Base-by-base conservation (phyloP, 2,797 vertebrate genomes). In the Neosilurus mollespiculum region DNA sequence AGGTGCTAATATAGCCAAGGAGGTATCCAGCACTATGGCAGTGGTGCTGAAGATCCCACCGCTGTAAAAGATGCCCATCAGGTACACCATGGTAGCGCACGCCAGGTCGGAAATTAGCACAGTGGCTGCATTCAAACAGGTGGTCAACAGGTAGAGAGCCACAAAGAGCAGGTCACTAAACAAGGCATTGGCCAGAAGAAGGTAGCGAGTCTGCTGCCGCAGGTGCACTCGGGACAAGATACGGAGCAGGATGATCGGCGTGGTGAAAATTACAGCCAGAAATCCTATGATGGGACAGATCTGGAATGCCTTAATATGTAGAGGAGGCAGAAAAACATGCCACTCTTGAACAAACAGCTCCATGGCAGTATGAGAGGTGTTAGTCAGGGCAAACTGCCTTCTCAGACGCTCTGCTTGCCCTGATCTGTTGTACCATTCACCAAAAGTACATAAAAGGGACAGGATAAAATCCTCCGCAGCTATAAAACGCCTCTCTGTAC, bases 81-180 rank as follows among this genome's bases (percentile, higher is more conserved):
- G 80, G 82, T 94, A 95, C 0, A 96, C 70, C 0, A 95, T 86
- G 59, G 92, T 58, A 1, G 92, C 87, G 79, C 95, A 96, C 15
- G 88, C 83, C 84, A 90, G 87, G 84, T 92, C 86, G 0, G 93
- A 91, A 86, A 94, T 91, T 12, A 83, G 66, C 0, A 95, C 80
- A 0, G 76, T 86, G 0, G 91, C 89, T 9, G 88, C 85, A 14
- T 91, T 95, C 87, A 95, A 87, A 59, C 91, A 88, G n/a, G 91
- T 90, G 14, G 84, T 91, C 43, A 94, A 61, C 20, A 92, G 88
- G 86, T 93, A 95, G 84, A 94, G 87, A 26, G 93, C 78, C 62
- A 95, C 87, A 86, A 94, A 96, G 5, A 94, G 87, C 30, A 95
- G 88, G 83, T 96, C 95, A n/a, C 92, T 94, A 15, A 95, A 82